phyloP scores from a whole-genome alignment of 2,113 vertebrate genomes.

The Phyllopteryx taeniolatus region DNA sequence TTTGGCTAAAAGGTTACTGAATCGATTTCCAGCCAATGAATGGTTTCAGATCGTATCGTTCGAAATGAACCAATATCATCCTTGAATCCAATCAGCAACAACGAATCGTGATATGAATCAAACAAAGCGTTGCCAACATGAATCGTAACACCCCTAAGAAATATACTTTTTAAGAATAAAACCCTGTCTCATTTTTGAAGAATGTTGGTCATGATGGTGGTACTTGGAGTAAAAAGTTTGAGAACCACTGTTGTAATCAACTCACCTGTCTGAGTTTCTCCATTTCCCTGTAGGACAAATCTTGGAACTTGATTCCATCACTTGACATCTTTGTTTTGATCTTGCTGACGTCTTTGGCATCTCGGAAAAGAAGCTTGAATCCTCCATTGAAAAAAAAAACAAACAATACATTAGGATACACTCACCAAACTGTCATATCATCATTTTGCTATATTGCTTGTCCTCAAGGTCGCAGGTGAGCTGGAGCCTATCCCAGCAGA shows the following conservation, averaged over 20 bases:
- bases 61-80: no score
- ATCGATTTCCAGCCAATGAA: no score
- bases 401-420: not conserved
- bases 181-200: no score
- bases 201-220: not conserved
- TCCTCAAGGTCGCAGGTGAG: not conserved
- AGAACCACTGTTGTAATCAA: not conserved
- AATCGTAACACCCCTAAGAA: no score
- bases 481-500: no score
- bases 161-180: no score
- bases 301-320: conserved; percentile 61
- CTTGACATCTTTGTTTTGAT: conserved; percentile 75
- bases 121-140: no score
- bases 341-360: conserved; percentile 75
- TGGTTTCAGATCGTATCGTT: no score
- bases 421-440: no score
- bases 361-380: conserved; percentile 73
- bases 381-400: conserved; percentile 66
- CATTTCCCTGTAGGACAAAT: conserved; percentile 89
- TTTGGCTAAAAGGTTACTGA: no score
- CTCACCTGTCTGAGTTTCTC: conserved; percentile 86
- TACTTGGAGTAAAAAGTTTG: not conserved
- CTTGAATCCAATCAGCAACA: no score
- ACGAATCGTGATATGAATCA: no score
- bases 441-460: not conserved